Percentiles rank a stretch among this genome's conserved stretches.
phyloP scores from a whole-genome alignment of 2,888 invertebrate species.

The Phengaris alcon region DNA sequence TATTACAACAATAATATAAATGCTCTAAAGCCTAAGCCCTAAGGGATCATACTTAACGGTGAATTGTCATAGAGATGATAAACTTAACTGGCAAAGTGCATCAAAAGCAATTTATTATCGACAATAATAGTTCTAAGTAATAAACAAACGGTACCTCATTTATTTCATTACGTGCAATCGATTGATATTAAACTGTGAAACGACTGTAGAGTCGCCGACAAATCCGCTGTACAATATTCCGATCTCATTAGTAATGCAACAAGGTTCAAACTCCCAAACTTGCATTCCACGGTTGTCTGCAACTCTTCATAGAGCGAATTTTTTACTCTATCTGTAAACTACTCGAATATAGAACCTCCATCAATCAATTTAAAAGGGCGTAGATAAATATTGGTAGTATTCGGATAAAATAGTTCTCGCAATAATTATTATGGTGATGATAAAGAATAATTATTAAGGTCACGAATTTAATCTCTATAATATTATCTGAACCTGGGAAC shows the following conservation, averaged over 20 bases:
- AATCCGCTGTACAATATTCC: not conserved
- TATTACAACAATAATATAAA: too few relatives aligned
- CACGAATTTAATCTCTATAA: not conserved
- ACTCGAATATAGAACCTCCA: not conserved
- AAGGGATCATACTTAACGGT: not conserved
- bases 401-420: conserved; percentile 4
- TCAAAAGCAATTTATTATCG: not conserved
- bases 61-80: conserved; percentile 3
- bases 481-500: conserved; percentile 6
- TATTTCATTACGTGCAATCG: conserved; percentile 16
- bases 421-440: not conserved
- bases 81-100: not conserved
- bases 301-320: not conserved
- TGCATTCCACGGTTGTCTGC: not conserved
- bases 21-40: too few relatives aligned
- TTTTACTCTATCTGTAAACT: conserved; percentile 5
- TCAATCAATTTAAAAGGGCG: not conserved
- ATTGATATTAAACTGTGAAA: not conserved
- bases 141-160: conserved; percentile 1
- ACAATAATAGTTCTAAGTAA: conserved; percentile 8
- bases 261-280: not conserved
- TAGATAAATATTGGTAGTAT: conserved; percentile 1
- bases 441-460: not conserved
- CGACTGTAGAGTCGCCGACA: not conserved
- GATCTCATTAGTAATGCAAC: not conserved